phyloP scores from a whole-genome alignment of 2,113 vertebrate species.

The Chelonoidis abingdonii region DNA sequence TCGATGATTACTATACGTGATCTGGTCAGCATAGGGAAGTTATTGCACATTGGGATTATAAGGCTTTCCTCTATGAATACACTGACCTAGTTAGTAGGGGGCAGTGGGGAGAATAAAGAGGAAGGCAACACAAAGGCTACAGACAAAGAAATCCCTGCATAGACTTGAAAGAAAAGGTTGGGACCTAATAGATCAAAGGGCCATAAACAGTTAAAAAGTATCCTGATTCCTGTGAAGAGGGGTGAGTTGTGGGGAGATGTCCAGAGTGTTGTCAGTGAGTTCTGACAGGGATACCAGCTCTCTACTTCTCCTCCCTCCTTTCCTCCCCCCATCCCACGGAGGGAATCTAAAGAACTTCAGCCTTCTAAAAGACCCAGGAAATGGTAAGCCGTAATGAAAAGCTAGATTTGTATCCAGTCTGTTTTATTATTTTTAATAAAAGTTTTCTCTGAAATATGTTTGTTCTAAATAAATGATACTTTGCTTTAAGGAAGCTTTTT shows the following conservation, averaged over 20 bases:
- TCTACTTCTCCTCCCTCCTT: no score
- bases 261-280: neutral
- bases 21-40: neutral
- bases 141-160: neutral
- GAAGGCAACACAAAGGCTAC: neutral
- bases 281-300: neutral
- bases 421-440: neutral
- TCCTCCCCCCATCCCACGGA: neutral
- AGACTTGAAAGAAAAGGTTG: neutral
- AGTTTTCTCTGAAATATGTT: neutral
- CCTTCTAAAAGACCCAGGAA: neutral
- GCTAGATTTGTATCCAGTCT: rapidly evolving
- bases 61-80: neutral
- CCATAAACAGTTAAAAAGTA: neutral
- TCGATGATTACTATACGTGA: neutral
- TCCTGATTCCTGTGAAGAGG: no score
- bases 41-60: neutral
- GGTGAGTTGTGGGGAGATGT: neutral
- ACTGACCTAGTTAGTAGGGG: neutral
- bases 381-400: rapidly evolving
- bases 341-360: neutral
- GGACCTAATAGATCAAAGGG: neutral
- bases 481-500: neutral
- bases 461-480: neutral
- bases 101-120: neutral